phyloP scores from a whole-genome alignment of 2,797 vertebrate species.

The Brachyalestes nurse region DNA sequence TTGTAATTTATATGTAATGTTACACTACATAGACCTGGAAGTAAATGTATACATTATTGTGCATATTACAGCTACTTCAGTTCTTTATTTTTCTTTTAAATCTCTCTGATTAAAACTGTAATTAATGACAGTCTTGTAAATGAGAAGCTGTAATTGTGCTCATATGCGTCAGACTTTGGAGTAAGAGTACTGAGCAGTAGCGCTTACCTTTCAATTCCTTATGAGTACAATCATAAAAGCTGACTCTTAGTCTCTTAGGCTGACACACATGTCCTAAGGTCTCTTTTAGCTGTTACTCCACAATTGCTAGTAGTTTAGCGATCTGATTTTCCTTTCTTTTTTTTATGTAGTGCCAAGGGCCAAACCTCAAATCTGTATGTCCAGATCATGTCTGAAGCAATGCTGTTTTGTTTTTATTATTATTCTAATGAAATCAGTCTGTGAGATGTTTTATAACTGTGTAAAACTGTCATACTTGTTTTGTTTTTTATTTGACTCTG shows the following conservation, averaged over 20 bases:
- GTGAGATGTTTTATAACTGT: conserved; percentile 43
- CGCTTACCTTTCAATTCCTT: conserved; percentile 21
- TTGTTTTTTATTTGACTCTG: conserved; percentile 1
- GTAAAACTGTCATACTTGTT: conserved; percentile 29
- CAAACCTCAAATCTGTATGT: conserved; percentile 38
- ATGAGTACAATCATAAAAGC: conserved; percentile 28
- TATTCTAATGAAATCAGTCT: conserved; percentile 38
- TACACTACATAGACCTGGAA: conserved; percentile 42
- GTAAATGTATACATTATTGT: conserved; percentile 47
- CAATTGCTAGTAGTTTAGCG: conserved; percentile 1
- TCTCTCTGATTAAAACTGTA: conserved; percentile 40
- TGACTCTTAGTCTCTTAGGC: neutral
- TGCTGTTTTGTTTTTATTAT: conserved; percentile 25
- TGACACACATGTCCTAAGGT: conserved; percentile 13
- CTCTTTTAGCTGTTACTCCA: conserved; percentile 33
- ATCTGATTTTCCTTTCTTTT: neutral
- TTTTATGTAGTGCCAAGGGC: conserved; percentile 40
- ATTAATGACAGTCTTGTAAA: conserved; percentile 37
- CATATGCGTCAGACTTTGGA: conserved; percentile 12
- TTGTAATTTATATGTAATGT: conserved; percentile 37
- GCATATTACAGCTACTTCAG: conserved; percentile 36
- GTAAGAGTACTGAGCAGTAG: conserved; percentile 11
- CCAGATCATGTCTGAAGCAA: conserved; percentile 22
- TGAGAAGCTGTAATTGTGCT: conserved; percentile 33
- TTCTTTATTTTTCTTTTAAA: conserved; percentile 13